These are phyloP conservation scores for Bolborhynchus lineola DNA, from an alignment of 2,113 vertebrate species.

Conservation along the genomic window DNA sequence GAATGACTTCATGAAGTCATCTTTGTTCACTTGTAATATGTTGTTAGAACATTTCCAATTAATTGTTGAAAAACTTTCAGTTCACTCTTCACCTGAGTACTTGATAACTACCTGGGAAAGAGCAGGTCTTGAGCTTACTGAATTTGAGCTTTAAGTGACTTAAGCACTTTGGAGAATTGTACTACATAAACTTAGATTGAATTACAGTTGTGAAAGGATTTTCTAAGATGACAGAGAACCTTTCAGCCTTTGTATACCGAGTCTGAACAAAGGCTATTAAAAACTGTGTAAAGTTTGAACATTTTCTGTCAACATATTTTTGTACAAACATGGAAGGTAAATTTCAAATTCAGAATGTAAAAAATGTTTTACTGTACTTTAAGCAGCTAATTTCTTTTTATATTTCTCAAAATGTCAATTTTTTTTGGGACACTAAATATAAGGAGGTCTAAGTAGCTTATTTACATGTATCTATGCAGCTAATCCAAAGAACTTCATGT, in stretches of 20 bases:
- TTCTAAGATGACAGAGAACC: not conserved
- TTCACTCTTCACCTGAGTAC: not conserved
- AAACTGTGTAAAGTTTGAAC: not conserved
- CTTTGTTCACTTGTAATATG: not conserved
- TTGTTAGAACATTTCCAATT: not conserved
- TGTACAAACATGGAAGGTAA: not conserved
- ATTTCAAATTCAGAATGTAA: not conserved
- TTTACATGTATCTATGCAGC: not conserved
- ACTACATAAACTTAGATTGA: not conserved
- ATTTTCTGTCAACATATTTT: not conserved
- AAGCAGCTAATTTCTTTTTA: not conserved
- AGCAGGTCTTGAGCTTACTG: not conserved
- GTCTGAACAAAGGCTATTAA: not conserved
- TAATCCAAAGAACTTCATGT: not conserved
- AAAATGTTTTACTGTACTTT: not conserved
- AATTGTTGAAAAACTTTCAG: not conserved
- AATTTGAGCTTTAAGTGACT: not conserved
- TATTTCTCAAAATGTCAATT: not conserved
- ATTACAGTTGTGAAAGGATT: not conserved
- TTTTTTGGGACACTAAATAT: not conserved
- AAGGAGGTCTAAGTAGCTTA: not conserved
- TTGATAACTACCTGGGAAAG: not conserved
- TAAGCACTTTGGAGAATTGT: not conserved
- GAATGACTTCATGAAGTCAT: not conserved
- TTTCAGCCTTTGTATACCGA: not conserved